A percentile compares a stretch with the other conserved stretches of the same genome.
Evolutionary conservation across 1,140 invertebrate genomes (phyloP).

Genomic region (Octopus sinensis): DNA sequence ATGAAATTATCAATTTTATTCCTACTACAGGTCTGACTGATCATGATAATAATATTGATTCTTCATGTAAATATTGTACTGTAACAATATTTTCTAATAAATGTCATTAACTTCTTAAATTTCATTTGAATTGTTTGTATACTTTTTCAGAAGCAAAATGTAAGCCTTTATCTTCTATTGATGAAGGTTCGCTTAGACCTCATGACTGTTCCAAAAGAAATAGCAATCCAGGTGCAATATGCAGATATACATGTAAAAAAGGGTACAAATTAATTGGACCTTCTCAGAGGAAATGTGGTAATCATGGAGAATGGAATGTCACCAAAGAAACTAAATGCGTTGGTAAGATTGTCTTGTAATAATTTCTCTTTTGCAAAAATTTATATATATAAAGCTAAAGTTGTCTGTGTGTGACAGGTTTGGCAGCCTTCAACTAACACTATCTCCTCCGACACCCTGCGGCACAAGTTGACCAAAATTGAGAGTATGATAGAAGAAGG

Average conservation of each 20-base stretch:
- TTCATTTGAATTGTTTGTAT: background rate
- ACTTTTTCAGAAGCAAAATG: slow-evolving; percentile 19
- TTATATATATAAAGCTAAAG: too few relatives aligned
- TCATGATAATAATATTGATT: too few relatives aligned
- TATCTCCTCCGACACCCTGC: too few relatives aligned
- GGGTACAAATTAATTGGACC: slow-evolving; percentile 15
- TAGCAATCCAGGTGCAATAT: slow-evolving; percentile 12
- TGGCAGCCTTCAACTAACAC: too few relatives aligned
- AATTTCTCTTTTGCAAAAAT: too few relatives aligned
- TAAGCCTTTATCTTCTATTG: slow-evolving; percentile 9
- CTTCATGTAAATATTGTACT: too few relatives aligned
- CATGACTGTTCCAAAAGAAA: background rate
- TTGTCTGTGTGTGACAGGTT: too few relatives aligned
- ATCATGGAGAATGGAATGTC: slow-evolving; percentile 17
- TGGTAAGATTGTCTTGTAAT: slow-evolving; percentile 6
- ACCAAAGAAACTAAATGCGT: slow-evolving; percentile 4
- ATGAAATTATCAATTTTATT: too few relatives aligned
- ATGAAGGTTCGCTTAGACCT: slow-evolving; percentile 15
- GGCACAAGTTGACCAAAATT: too few relatives aligned
- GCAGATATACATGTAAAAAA: slow-evolving; percentile 11
- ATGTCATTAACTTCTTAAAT: background rate
- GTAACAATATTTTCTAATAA: too few relatives aligned
- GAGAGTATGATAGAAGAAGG: too few relatives aligned
- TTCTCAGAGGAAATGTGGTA: slow-evolving; percentile 9
- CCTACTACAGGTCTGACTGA: too few relatives aligned